phyloP scores from a whole-genome alignment of 2,888 invertebrate species.

The Linyphia triangularis region DNA sequence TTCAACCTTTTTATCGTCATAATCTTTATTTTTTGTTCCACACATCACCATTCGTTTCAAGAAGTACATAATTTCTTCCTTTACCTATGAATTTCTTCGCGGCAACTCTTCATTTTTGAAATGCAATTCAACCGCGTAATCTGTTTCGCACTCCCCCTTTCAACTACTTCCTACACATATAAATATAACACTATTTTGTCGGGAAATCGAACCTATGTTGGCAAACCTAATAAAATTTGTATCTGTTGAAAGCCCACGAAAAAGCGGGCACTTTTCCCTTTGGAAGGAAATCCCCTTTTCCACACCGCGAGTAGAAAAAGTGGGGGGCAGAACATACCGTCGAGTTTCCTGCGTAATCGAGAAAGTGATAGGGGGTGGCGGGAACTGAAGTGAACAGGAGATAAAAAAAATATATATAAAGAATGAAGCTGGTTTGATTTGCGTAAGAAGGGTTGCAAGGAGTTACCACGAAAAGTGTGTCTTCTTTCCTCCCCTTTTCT shows the following conservation, averaged over 20 bases:
- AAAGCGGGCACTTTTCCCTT: conserved; percentile 24
- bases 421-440: conserved; percentile 59
- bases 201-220: conserved; percentile 44
- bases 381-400: background rate
- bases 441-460: conserved; percentile 57
- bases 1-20: too few relatives aligned
- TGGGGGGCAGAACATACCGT: background rate
- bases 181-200: conserved; percentile 19
- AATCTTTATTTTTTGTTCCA: too few relatives aligned
- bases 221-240: conserved; percentile 47
- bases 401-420: conserved; percentile 13
- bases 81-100: too few relatives aligned
- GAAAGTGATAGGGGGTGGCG: conserved; percentile 35
- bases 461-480: conserved; percentile 49
- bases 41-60: too few relatives aligned
- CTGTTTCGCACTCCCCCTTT: background rate
- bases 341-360: conserved; percentile 36
- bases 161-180: background rate
- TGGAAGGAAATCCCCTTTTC: conserved; percentile 27
- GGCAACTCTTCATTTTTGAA: too few relatives aligned
- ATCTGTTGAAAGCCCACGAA: conserved; percentile 17
- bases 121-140: too few relatives aligned
- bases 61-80: too few relatives aligned
- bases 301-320: background rate
- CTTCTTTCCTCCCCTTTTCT: conserved; percentile 18